phyloP scores from a whole-genome alignment of 2,113 vertebrate species.

The Heterocephalus glaber region DNA sequence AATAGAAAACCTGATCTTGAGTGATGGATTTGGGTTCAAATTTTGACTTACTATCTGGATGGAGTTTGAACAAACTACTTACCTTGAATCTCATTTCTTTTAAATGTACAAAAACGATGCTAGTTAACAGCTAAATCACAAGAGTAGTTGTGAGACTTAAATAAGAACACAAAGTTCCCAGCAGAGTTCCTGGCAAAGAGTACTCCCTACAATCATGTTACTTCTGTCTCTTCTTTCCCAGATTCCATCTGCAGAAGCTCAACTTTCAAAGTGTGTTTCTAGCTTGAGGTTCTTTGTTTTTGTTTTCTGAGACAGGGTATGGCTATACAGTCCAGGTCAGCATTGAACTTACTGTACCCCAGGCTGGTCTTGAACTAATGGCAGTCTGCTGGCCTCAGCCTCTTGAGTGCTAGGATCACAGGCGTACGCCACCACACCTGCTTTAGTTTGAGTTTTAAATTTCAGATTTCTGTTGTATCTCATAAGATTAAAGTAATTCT shows the following conservation, averaged over 20 bases:
- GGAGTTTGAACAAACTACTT: not conserved
- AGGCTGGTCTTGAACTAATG: not conserved
- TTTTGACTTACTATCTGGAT: not conserved
- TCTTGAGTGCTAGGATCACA: not conserved
- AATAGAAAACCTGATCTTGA: not conserved
- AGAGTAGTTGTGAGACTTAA: not conserved
- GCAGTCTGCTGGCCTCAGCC: not conserved
- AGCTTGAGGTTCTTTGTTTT: not conserved
- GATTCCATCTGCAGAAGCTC: conserved; percentile 15
- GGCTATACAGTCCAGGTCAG: not conserved
- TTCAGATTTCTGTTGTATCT: conserved; percentile 49
- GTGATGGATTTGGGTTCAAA: conserved; percentile 18
- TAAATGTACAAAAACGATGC: conserved; percentile 39
- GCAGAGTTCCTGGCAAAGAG: not conserved
- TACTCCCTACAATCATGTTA: not conserved
- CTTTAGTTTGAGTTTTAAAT: conserved; percentile 46
- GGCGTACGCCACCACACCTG: not conserved
- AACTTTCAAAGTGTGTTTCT: conserved; percentile 44
- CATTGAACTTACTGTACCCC: not conserved
- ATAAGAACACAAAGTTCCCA: not conserved
- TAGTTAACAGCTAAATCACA: conserved; percentile 8
- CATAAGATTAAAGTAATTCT: conserved; percentile 56
- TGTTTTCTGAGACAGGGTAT: not conserved
- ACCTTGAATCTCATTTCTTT: conserved; percentile 7
- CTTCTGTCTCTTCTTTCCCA: conserved; percentile 18